These are phyloP conservation scores for Chascanopsetta lugubris DNA, from an alignment of 2,113 vertebrate species.

Conservation along the genomic window DNA sequence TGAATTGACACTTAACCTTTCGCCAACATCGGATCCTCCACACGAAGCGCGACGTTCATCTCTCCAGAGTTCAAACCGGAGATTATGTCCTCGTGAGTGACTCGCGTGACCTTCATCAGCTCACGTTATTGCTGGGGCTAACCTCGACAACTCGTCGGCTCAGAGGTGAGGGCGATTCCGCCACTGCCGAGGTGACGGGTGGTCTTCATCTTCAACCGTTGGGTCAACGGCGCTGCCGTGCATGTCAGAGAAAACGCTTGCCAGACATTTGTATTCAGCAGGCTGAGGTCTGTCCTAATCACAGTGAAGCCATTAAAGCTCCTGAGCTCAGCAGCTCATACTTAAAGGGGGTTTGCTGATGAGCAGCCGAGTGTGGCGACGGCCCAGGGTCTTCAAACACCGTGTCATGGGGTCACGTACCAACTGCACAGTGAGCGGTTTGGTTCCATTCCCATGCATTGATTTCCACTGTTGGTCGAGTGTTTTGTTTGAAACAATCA, in stretches of 20 bases:
- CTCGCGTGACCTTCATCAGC: conserved; percentile 9
- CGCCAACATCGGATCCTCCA: conserved; percentile 4
- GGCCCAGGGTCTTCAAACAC: conserved; percentile 1
- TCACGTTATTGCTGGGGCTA: neutral
- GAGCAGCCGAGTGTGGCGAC: neutral
- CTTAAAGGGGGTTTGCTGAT: conserved; percentile 27
- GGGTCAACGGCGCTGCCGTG: conserved; percentile 15
- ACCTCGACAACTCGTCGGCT: conserved; percentile 7
- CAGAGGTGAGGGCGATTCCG: conserved; percentile 6
- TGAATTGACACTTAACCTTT: conserved; percentile 25
- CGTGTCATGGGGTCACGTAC: conserved; percentile 8
- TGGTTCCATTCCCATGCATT: neutral
- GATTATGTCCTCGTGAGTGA: conserved; percentile 10
- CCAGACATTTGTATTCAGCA: conserved; percentile 32
- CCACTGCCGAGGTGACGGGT: conserved; percentile 8
- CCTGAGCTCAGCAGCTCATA: conserved; percentile 2
- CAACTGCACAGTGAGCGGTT: neutral
- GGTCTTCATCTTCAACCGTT: conserved; percentile 3
- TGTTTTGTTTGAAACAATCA: neutral
- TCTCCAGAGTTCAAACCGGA: conserved; percentile 11
- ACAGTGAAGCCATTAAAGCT: conserved; percentile 15
- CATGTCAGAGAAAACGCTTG: neutral
- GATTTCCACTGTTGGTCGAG: neutral
- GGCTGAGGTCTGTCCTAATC: conserved; percentile 23
- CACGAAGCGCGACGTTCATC: conserved; percentile 11